Evolutionary conservation across 2,797 vertebrate genomes (phyloP).

Genomic region (Melanotaenia nigrans): DNA sequence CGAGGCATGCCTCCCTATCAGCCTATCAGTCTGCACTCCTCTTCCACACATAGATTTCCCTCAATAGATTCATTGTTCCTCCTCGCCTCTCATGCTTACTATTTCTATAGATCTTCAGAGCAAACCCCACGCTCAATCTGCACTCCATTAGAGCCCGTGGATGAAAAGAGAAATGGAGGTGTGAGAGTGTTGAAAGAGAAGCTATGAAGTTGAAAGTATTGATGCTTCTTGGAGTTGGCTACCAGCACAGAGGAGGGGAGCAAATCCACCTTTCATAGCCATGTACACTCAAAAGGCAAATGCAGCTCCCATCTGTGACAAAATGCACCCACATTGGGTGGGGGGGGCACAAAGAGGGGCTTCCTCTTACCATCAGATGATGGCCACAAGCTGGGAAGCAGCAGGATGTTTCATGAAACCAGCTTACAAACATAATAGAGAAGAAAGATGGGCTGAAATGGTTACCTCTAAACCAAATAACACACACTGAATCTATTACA

Average conservation of each 20-base stretch:
- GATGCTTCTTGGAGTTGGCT: constrained; percentile 49
- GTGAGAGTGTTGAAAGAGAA: constrained; percentile 35
- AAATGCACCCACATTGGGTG: constrained; percentile 26
- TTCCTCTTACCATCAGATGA: constrained; percentile 21
- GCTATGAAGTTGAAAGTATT: constrained; percentile 63
- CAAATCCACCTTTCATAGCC: constrained; percentile 58
- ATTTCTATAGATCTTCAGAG: constrained; percentile 56
- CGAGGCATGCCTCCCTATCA: constrained; percentile 56
- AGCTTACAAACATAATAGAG: constrained; percentile 7
- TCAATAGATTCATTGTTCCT: constrained; percentile 64
- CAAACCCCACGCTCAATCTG: constrained; percentile 59
- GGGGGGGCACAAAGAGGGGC: constrained; percentile 3
- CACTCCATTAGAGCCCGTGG: constrained; percentile 71
- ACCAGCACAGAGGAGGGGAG: constrained; percentile 7
- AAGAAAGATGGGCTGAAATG: not conserved
- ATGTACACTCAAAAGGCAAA: constrained; percentile 54
- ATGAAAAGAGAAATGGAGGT: constrained; percentile 49
- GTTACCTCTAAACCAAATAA: not conserved
- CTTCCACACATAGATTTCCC: constrained; percentile 35
- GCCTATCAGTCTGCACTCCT: constrained; percentile 2
- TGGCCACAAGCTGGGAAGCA: constrained; percentile 48
- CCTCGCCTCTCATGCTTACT: constrained; percentile 37
- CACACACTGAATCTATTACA: constrained; percentile 13
- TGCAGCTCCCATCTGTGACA: constrained; percentile 32
- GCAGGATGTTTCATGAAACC: constrained; percentile 28